phyloP scores from a whole-genome alignment of 2,888 invertebrate genomes.

The Ophion ventricosus region DNA sequence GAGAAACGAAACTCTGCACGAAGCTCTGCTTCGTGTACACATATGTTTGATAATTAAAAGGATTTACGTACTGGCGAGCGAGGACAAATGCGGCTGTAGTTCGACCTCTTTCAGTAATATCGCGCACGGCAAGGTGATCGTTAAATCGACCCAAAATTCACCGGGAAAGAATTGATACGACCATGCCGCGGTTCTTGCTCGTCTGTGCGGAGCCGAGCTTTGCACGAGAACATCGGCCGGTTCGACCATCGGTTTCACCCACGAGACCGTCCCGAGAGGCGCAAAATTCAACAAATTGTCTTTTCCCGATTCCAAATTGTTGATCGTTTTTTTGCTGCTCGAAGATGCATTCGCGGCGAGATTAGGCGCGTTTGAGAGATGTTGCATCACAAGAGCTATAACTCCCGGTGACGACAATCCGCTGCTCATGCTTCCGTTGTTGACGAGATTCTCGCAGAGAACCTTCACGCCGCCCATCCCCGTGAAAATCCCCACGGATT shows the following conservation, averaged over 20 bases:
- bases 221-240: conserved; percentile 95
- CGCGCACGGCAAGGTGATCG: conserved; percentile 94
- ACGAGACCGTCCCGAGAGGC: conserved; percentile 91
- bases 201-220: conserved; percentile 91
- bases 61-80: conserved; percentile 88
- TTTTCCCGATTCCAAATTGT: conserved; percentile 86
- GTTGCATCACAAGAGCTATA: conserved; percentile 86
- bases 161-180: conserved; percentile 97
- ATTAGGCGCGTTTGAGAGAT: conserved; percentile 84
- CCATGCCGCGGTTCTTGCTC: conserved; percentile 97
- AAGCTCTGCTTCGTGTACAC: neutral
- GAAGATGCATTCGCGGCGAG: conserved; percentile 79
- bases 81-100: conserved; percentile 93
- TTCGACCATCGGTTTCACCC: conserved; percentile 93
- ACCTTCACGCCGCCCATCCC: conserved; percentile 90
- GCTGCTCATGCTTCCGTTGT: conserved; percentile 84
- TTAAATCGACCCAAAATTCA: conserved; percentile 95
- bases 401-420: conserved; percentile 84
- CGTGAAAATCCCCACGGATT: conserved; percentile 90
- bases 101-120: conserved; percentile 94
- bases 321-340: conserved; percentile 81
- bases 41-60: neutral
- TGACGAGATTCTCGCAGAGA: conserved; percentile 91
- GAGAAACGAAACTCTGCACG: neutral
- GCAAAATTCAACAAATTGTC: conserved; percentile 94